Conservation (phyloP, 2,888 invertebrate species). For the Eupithecia abbreviata region DNA sequence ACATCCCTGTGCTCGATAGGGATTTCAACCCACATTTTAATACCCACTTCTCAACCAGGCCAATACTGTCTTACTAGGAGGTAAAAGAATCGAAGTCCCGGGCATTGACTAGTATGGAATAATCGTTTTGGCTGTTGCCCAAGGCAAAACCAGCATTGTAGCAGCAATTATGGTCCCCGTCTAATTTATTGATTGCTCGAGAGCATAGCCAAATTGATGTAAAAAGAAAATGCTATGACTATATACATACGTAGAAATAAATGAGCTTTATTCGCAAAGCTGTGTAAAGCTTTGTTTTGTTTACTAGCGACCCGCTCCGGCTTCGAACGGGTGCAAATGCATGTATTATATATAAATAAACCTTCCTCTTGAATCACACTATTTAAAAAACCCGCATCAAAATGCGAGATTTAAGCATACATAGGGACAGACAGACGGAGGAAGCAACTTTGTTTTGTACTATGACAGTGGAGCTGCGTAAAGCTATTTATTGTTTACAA, state of each 20-base stretch:
- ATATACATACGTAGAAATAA: background rate
- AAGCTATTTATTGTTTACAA: background rate
- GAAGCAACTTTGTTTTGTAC: too few species aligned
- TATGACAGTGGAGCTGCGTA: too few species aligned
- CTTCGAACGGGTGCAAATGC: too few species aligned
- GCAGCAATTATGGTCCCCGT: conserved; percentile 14
- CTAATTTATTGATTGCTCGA: conserved; percentile 13
- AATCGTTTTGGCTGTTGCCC: conserved; percentile 13
- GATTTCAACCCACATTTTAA: background rate
- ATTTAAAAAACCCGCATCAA: too few species aligned
- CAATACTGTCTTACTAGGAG: background rate
- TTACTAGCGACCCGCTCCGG: too few species aligned
- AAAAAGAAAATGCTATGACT: background rate
- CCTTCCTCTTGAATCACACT: too few species aligned
- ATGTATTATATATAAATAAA: too few species aligned
- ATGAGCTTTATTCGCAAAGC: background rate
- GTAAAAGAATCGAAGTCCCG: background rate
- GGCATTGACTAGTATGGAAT: conserved; percentile 10
- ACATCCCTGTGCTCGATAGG: background rate
- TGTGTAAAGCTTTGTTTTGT: too few species aligned
- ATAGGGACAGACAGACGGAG: too few species aligned
- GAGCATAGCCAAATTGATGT: conserved; percentile 15
- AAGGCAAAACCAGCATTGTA: conserved; percentile 6
- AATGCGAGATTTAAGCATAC: too few species aligned
- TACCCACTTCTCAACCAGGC: background rate